Percentiles rank a stretch among this genome's conserved stretches.
Conservation (phyloP, 2,797 vertebrate species). For the Semotilus atromaculatus region DNA sequence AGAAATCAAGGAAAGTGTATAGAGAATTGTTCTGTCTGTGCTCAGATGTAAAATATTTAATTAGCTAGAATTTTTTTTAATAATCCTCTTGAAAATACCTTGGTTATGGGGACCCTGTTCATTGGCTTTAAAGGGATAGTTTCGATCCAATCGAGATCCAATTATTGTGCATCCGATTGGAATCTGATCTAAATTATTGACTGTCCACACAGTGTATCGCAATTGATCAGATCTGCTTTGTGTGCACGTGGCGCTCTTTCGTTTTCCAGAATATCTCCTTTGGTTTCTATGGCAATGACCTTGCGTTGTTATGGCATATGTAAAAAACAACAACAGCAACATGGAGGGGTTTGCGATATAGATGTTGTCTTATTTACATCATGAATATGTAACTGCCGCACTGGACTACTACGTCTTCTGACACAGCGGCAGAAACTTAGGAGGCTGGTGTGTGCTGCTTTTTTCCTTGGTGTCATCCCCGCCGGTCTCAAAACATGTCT, state of each 20-base stretch:
- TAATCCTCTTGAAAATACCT: not conserved
- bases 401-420: not conserved
- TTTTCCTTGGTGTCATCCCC: not conserved
- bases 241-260: not conserved
- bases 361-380: no score
- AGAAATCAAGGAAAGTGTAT: not conserved
- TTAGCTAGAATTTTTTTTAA: not conserved
- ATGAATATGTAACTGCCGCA: no score
- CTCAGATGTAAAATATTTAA: not conserved
- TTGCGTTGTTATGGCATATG: not conserved
- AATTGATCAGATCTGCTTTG: not conserved
- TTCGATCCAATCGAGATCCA: no score
- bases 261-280: not conserved
- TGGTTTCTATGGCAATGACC: not conserved
- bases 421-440: not conserved
- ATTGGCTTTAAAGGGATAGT: not conserved
- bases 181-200: not conserved
- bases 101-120: not conserved
- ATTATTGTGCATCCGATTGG: not conserved
- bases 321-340: no score
- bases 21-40: not conserved
- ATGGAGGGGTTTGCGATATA: no score
- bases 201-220: no score
- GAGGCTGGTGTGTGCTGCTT: not conserved
- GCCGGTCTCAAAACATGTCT: no score